Percentiles rank a stretch among this genome's conserved stretches.
phyloP scores from a whole-genome alignment of 2,797 vertebrate genomes.

The Oreochromis mossambicus region DNA sequence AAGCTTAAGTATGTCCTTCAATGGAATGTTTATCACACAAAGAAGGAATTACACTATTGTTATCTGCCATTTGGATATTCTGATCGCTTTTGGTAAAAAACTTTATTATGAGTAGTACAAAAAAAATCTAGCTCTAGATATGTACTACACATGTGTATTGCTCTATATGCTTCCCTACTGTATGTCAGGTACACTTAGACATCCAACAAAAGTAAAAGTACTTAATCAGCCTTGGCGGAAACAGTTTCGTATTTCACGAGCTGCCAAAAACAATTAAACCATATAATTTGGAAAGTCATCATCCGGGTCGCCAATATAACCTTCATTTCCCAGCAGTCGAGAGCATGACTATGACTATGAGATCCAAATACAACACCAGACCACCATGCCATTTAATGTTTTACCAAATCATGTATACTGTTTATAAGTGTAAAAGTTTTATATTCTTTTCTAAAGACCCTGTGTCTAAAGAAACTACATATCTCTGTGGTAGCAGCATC shows the following conservation, averaged over 20 bases:
- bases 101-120: neutral
- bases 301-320: slow-evolving; percentile 22
- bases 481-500: neutral
- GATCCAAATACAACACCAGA: neutral
- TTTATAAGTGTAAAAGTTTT: neutral
- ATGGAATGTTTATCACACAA: slow-evolving; percentile 6
- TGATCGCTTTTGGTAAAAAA: neutral
- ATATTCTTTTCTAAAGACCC: neutral
- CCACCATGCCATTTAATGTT: neutral
- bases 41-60: neutral
- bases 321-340: slow-evolving; percentile 16
- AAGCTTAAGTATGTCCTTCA: slow-evolving; percentile 10
- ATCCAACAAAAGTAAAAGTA: slow-evolving; percentile 42
- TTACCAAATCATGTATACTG: neutral
- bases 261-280: slow-evolving; percentile 50
- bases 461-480: neutral
- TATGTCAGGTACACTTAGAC: slow-evolving; percentile 5
- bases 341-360: neutral
- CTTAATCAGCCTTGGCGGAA: slow-evolving; percentile 45
- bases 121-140: neutral
- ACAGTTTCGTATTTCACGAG: slow-evolving; percentile 44
- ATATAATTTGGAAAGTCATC: slow-evolving; percentile 39
- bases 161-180: neutral
- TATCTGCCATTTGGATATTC: slow-evolving; percentile 1
- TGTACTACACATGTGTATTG: neutral